Base-by-base conservation (phyloP, 2,797 vertebrate species). In the Oophaga sylvatica region DNA sequence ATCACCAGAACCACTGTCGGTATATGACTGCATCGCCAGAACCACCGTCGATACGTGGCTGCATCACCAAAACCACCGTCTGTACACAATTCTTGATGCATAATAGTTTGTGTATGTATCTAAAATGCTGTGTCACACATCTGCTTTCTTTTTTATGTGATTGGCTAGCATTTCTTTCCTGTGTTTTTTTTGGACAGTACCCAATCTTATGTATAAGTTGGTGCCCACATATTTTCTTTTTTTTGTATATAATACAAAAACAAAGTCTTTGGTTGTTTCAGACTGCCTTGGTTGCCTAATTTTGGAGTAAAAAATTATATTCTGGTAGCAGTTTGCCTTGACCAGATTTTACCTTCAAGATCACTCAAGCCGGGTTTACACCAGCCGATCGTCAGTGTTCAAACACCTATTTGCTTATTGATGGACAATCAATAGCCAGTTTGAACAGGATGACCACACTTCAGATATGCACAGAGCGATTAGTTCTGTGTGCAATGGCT, bases 191-290 rank as follows among this genome's bases (percentile, higher is more conserved):
- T 41, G 31, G 68, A 71, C 17, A 71, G 68, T 16, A 71, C 16
- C 68, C 31, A 71, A 20, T 35, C 16, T 20, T 71, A 35, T 41
- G 35, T 71, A 71, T 19, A 35, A 41, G 1, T 4, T 20, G 6
- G 68, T 70, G 31, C 68, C 31, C 67, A 17, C 68, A 41, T 71
- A 70, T 67, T 67, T 67, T 67, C 67, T 16, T 67, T 67, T 63
- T 65, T 4, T 15, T 29, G 65, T 31, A 70, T 31, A 5, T 41
- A 8, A 71, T 17, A 31, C 67, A 35, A 35, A 41, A 35, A 19
- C 31, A 3, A 19, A 41, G 1, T 8, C 7, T 19, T 71, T 41
- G 31, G 6, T 41, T 71, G 68, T 41, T 10, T 71, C 35, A 71
- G 19, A 71, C 17, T 41, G 68, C 29, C 7, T 71, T 41, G 6